These are phyloP conservation scores for Andrena bucephala DNA, from an alignment of 2,888 invertebrate genomes.

Conservation along the genomic window DNA sequence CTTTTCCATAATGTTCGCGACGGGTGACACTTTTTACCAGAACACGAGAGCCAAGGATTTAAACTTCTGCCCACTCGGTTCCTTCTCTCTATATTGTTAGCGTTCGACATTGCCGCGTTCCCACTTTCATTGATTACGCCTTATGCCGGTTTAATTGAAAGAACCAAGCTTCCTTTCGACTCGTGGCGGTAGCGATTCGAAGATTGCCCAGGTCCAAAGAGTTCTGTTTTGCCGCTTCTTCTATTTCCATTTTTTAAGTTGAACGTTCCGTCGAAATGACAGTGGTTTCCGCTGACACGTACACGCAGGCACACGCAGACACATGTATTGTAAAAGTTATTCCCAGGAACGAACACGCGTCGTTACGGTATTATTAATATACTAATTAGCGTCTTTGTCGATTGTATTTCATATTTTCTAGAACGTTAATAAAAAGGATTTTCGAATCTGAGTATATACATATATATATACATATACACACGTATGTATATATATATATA, in stretches of 20 bases:
- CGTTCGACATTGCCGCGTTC: slow-evolving; percentile 30
- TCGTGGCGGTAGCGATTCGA: slow-evolving; percentile 56
- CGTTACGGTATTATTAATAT: slow-evolving; percentile 63
- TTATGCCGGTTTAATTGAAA: slow-evolving; percentile 2
- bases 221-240: slow-evolving; percentile 47
- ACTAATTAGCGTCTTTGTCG: slow-evolving; percentile 61
- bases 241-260: slow-evolving; percentile 24
- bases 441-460: slow-evolving; percentile 56
- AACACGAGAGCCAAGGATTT: not conserved
- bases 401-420: slow-evolving; percentile 67
- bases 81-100: slow-evolving; percentile 10
- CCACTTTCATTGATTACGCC: slow-evolving; percentile 11
- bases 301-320: slow-evolving; percentile 13
- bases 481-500: not conserved
- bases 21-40: slow-evolving; percentile 37
- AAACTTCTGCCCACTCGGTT: not conserved
- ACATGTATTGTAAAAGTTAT: slow-evolving; percentile 62
- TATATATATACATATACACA: not conserved
- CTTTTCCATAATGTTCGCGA: slow-evolving; percentile 16
- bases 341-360: slow-evolving; percentile 52
- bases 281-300: slow-evolving; percentile 38
- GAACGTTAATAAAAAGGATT: slow-evolving; percentile 63
- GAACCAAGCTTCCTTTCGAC: slow-evolving; percentile 32
- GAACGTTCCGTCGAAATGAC: slow-evolving; percentile 50
- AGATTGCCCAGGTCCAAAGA: slow-evolving; percentile 63